A percentile compares a stretch with the other conserved stretches of the same genome.
Evolutionary conservation across 2,888 invertebrate species (phyloP).

Genomic region (Yponomeuta sedellus): DNA sequence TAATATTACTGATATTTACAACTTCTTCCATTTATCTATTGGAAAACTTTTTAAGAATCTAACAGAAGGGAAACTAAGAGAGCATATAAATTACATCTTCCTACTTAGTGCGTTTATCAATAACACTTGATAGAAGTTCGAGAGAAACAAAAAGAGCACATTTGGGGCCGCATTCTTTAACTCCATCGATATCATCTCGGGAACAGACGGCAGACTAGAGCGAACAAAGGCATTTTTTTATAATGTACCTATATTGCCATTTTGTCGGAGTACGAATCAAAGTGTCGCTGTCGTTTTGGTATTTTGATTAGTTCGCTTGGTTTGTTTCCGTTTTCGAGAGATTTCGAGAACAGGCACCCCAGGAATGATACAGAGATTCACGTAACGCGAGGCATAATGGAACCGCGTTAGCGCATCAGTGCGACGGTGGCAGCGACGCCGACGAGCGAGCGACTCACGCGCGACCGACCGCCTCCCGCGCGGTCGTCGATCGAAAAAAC

Average conservation of each 20-base stretch:
- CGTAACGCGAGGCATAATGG: conserved; percentile 57
- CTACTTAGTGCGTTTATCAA: background rate
- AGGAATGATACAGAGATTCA: conserved; percentile 47
- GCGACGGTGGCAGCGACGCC: conserved; percentile 71
- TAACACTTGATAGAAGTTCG: background rate
- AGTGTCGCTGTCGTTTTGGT: background rate
- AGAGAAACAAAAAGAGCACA: background rate
- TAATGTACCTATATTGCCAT: too few relatives aligned
- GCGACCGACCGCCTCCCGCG: conserved; percentile 73
- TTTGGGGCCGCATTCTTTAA: background rate
- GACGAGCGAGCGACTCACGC: conserved; percentile 66
- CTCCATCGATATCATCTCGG: background rate
- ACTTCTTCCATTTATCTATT: background rate
- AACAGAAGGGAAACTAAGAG: conserved; percentile 5
- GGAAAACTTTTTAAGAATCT: background rate
- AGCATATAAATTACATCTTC: conserved; percentile 1
- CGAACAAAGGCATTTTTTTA: too few relatives aligned
- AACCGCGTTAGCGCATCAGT: conserved; percentile 70
- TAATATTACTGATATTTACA: background rate
- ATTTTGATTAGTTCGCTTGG: background rate
- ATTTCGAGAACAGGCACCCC: background rate
- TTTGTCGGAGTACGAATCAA: too few relatives aligned
- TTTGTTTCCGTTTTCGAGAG: background rate
- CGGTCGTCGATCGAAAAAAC: conserved; percentile 77
- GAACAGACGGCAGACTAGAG: background rate